Percentiles rank a stretch among this genome's conserved stretches.
phyloP scores from a whole-genome alignment of 2,888 invertebrate genomes.

The Antheraea yamamai region DNA sequence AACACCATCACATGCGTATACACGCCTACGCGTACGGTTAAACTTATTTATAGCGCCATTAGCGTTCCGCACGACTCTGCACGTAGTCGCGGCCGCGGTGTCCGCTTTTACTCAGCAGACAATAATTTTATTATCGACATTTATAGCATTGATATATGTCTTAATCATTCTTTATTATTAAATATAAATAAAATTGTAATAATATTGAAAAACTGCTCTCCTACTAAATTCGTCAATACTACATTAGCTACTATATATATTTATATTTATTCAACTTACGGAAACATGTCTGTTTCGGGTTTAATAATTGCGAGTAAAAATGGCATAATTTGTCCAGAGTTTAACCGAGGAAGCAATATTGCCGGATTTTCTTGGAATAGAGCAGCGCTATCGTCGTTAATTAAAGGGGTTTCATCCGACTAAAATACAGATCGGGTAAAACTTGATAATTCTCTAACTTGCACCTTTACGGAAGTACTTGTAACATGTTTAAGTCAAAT shows the following conservation, averaged over 20 bases:
- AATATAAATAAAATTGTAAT: no score
- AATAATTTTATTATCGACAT: not conserved
- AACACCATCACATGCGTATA: not conserved
- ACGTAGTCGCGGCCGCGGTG: not conserved
- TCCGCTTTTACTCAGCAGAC: not conserved
- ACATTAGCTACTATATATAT: no score
- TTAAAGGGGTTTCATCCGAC: no score
- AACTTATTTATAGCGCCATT: conserved; percentile 4
- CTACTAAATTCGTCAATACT: not conserved
- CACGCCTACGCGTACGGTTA: not conserved
- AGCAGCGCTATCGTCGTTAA: not conserved
- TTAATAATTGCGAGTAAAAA: no score
- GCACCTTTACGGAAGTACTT: no score
- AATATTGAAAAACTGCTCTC: not conserved
- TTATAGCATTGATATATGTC: not conserved
- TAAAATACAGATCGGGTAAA: no score
- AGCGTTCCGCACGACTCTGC: not conserved
- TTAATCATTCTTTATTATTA: not conserved
- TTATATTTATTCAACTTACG: no score
- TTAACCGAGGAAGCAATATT: not conserved
- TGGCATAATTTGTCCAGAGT: no score
- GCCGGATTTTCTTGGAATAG: not conserved
- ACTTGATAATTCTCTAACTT: no score
- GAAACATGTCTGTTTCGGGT: no score
- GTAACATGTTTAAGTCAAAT: no score